A percentile compares a stretch with the other conserved stretches of the same genome.
Conservation (phyloP, 2,888 invertebrate genomes). For the Temnothorax ravouxi region DNA sequence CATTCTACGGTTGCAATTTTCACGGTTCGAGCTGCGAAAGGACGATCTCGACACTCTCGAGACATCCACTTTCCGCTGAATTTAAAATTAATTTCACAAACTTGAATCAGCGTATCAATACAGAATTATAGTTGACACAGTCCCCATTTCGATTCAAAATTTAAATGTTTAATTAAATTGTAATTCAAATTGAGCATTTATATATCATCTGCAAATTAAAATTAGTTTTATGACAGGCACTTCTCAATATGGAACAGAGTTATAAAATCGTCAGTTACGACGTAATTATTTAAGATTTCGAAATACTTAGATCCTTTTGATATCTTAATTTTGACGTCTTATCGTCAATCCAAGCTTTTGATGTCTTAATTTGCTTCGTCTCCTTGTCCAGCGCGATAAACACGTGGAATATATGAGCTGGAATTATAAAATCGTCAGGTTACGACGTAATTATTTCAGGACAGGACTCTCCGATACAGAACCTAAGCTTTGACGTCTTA, state of each 20-base stretch:
- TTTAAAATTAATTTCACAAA: not conserved
- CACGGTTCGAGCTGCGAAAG: not conserved
- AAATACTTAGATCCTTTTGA: not conserved
- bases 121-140: not conserved
- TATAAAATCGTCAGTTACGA: not conserved
- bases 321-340: not conserved
- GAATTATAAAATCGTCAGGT: constrained; percentile 11
- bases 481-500: not conserved
- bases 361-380: not conserved
- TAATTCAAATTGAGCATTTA: not conserved
- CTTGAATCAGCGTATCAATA: not conserved
- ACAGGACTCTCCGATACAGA: not conserved
- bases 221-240: not conserved
- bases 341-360: not conserved
- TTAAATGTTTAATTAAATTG: not conserved
- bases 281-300: constrained; percentile 1
- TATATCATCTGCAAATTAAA: not conserved
- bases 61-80: not conserved
- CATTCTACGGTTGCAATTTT: constrained; percentile 20
- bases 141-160: not conserved
- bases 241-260: not conserved
- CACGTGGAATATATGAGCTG: constrained; percentile 23
- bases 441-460: not conserved
- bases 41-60: not conserved
- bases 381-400: not conserved